Evolutionary conservation across 2,113 vertebrate genomes (phyloP), one percentile per base, ranked within the genome.

Genomic region (Pteruthius melanotis): DNA sequence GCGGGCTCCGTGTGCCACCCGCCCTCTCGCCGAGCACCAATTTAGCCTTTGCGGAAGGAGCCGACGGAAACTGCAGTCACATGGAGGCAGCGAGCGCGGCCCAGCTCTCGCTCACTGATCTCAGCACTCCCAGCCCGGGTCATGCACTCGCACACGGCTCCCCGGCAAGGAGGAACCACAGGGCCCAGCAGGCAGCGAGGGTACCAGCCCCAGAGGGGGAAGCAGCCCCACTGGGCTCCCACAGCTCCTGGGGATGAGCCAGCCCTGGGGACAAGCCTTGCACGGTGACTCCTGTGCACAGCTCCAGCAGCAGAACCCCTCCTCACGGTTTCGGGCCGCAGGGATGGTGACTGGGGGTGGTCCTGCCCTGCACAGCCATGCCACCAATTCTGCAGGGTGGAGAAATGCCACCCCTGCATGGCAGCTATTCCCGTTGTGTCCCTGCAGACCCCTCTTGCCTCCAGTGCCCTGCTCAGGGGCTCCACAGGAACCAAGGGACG

Each of bases 21-120:
- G 17, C 44, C 39, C 85, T 81, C 71, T 68, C 42, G 5, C 90
- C 24, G 40, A 94, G 97, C 96, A 86, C 96, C 92, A 57, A 98
- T 98, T 91, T 97, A 97, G 97, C 90, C 90, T 97, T 97, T 98
- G 98, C 98, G 98, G 98, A 98, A 98, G 98, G 97, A 98, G 97
- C 90, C n/a, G 95, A 96, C 98, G 98, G 98, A 98, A 98, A 91
- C 98, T 97, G 97, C 96, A 97, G 98, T 98, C 98, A 98, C 98
- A 98, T 98, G 98, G 97, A 98, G 91, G 89, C 92, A 78, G 90
- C 65, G 81, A 78, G 96, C 90, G 54, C 47, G 40, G 97, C 97
- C 92, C 84, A 22, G 89, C 94, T 81, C 94, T 71, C 24, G 15
- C 94, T 82, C 3, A 18, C 89, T 56, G 90, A 66, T 30, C 87